These are phyloP conservation scores for Urocyon cinereoargenteus DNA, from an alignment of 2,797 vertebrate species.

Conservation along the genomic window DNA sequence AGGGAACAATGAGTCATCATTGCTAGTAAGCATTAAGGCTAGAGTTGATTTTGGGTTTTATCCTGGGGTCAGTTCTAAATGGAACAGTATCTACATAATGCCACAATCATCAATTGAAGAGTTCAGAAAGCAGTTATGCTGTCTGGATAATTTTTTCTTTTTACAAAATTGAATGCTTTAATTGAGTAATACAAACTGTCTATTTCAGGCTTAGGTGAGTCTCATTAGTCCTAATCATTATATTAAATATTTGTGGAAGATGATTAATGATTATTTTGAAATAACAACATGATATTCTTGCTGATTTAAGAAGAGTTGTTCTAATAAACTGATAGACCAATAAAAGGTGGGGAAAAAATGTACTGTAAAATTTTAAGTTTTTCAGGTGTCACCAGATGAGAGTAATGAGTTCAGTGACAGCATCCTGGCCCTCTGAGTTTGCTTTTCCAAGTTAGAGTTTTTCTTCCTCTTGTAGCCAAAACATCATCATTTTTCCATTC, in stretches of 20 bases:
- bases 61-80: constrained; percentile 28
- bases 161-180: not conserved
- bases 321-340: not conserved
- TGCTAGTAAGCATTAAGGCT: not conserved
- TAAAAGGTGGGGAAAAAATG: not conserved
- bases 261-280: not conserved
- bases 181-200: not conserved
- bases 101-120: not conserved
- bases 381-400: not conserved
- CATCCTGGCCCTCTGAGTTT: not conserved
- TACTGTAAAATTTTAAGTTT: not conserved
- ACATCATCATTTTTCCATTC: not conserved
- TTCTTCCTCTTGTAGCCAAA: not conserved
- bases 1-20: not conserved
- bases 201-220: not conserved
- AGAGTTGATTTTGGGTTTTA: constrained; percentile 39
- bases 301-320: not conserved
- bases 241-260: constrained; percentile 44
- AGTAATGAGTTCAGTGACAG: not conserved
- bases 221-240: constrained; percentile 12
- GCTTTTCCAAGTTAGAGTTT: not conserved
- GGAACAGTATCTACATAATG: not conserved
- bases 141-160: not conserved
- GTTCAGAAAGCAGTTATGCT: constrained; percentile 1
- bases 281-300: not conserved